Evolutionary conservation across 1,140 invertebrate genomes (phyloP).

Genomic region (Sinonovacula constricta): DNA sequence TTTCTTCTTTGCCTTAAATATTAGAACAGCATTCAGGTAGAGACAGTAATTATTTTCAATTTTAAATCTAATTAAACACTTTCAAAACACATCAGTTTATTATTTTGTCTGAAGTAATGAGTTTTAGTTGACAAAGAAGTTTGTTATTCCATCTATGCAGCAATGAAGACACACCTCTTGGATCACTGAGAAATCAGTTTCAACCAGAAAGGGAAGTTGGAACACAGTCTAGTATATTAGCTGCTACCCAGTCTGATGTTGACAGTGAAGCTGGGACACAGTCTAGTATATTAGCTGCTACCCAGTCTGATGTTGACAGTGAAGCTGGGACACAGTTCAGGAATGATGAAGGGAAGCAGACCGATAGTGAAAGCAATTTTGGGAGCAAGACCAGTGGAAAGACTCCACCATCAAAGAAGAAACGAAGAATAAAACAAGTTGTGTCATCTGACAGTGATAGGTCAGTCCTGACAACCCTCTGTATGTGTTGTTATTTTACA

Average conservation of each 20-base stretch:
- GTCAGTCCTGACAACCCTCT: not conserved
- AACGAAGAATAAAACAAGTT: not conserved
- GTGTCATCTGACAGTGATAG: constrained; percentile 24
- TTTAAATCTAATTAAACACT: not conserved
- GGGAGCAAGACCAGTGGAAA: not conserved
- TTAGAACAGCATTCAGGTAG: not conserved
- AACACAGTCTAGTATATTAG: not conserved
- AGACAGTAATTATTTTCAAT: not conserved
- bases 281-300: not conserved
- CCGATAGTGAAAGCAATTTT: not conserved
- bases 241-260: not conserved
- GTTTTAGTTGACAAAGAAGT: not conserved
- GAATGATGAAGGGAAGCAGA: not conserved
- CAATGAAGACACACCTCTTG: constrained; percentile 20
- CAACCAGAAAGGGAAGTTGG: not conserved
- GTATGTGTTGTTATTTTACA: not conserved
- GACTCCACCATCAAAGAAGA: constrained; percentile 9
- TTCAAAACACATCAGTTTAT: not conserved
- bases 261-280: not conserved
- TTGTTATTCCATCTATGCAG: constrained; percentile 1
- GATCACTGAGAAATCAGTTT: not conserved
- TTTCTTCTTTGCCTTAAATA: not conserved
- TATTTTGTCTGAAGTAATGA: not conserved
- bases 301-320: not conserved
- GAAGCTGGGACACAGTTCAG: constrained; percentile 5